Percentiles rank a stretch among this genome's conserved stretches.
Evolutionary conservation across 2,113 vertebrate species (phyloP).

Genomic region (Lathamus discolor): DNA sequence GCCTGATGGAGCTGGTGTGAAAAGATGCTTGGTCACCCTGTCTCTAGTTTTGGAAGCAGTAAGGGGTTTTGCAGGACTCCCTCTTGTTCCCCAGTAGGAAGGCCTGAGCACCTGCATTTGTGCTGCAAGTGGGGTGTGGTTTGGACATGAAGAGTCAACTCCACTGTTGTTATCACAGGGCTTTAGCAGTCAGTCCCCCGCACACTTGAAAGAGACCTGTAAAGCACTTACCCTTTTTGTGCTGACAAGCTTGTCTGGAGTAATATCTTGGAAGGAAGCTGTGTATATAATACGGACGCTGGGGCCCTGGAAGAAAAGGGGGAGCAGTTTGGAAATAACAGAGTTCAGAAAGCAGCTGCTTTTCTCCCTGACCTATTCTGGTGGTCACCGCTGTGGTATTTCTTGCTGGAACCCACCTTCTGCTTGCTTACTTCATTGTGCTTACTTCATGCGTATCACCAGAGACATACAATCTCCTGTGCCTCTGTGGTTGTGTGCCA

Average conservation of each 20-base stretch:
- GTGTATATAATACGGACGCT: neutral
- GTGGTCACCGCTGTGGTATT: neutral
- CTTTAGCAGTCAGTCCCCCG: neutral
- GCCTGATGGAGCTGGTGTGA: neutral
- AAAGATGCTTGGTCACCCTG: neutral
- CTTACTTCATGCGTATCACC: neutral
- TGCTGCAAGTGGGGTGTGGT: neutral
- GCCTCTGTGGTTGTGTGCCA: neutral
- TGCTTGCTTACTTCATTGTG: neutral
- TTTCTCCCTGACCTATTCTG: neutral
- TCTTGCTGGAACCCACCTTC: neutral
- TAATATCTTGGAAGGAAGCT: neutral
- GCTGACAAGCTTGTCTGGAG: neutral
- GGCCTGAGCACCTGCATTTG: neutral
- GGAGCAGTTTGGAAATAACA: neutral
- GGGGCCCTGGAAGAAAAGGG: neutral
- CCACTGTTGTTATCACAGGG: accelerated
- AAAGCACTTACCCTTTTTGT: neutral
- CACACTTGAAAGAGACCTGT: neutral
- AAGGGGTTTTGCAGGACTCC: neutral
- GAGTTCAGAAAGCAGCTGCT: neutral
- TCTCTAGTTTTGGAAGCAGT: neutral
- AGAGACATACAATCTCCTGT: neutral
- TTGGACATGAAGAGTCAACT: neutral
- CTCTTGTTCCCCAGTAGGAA: neutral